These are phyloP conservation scores for Sceloporus tristichus DNA, from an alignment of 2,113 vertebrate genomes.

Conservation along the genomic window DNA sequence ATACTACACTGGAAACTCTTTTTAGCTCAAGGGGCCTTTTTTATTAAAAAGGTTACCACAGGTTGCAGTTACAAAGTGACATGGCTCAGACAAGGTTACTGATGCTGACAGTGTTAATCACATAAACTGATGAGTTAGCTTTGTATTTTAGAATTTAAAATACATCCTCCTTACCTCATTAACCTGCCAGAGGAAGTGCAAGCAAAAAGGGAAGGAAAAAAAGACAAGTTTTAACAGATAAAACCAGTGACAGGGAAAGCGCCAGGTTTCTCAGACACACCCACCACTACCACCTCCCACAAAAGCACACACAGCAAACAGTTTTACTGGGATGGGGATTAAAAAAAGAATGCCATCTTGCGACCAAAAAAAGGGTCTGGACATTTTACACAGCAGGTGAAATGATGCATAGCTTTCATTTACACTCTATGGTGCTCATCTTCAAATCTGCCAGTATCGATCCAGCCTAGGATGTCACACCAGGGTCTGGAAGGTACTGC, in stretches of 20 bases:
- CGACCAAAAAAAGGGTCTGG: fast-evolving
- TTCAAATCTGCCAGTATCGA: no score
- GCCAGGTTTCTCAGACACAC: slow-evolving; percentile 74
- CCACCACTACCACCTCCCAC: neutral
- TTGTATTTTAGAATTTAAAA: slow-evolving; percentile 72
- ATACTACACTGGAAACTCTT: slow-evolving; percentile 58
- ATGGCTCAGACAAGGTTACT: slow-evolving; percentile 67
- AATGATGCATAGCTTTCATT: neutral
- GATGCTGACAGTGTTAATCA: slow-evolving; percentile 76
- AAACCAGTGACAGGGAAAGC: slow-evolving; percentile 76
- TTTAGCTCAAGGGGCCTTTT: slow-evolving; percentile 55
- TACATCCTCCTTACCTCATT: slow-evolving; percentile 94
- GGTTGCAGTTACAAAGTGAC: slow-evolving; percentile 52
- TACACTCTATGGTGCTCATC: neutral
- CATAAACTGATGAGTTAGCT: slow-evolving; percentile 79
- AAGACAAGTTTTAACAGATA: slow-evolving; percentile 85
- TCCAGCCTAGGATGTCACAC: no score
- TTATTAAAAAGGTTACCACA: slow-evolving; percentile 33
- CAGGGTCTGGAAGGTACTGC: neutral
- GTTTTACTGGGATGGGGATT: neutral
- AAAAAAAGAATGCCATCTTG: neutral
- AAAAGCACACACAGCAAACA: slow-evolving; percentile 55
- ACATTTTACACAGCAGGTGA: slow-evolving; percentile 3
- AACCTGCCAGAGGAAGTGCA: slow-evolving; percentile 91
- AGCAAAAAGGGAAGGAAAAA: slow-evolving; percentile 85